Conservation (phyloP, 2,113 vertebrate species). For the Cyrtonyx montezumae region DNA sequence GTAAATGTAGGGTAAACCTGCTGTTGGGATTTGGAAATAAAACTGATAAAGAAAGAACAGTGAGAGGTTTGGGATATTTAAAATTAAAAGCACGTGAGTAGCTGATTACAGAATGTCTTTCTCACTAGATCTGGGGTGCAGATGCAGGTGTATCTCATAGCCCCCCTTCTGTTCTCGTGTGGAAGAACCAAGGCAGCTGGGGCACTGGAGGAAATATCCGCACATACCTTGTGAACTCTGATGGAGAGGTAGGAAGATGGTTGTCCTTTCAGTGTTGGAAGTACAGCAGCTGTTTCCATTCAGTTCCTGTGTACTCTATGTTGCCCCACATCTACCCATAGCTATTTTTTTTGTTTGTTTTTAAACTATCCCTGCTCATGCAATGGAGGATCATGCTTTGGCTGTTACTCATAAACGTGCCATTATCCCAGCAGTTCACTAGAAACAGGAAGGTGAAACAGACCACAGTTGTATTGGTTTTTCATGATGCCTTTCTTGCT, state of each 20-base stretch:
- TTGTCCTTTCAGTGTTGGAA: not conserved
- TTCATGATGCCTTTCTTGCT: not conserved
- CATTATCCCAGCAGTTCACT: not conserved
- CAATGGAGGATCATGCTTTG: not conserved
- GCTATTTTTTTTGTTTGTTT: not conserved
- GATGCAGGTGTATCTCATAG: slow-evolving; percentile 89
- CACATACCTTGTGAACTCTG: slow-evolving; percentile 83
- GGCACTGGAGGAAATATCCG: slow-evolving; percentile 84
- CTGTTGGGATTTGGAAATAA: not conserved
- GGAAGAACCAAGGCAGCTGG: slow-evolving; percentile 95
- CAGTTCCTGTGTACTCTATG: not conserved
- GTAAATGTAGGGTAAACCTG: not conserved
- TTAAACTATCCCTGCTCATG: not conserved
- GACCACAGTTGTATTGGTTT: not conserved
- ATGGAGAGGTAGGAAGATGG: slow-evolving; percentile 85
- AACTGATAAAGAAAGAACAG: not conserved
- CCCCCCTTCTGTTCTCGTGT: slow-evolving; percentile 91
- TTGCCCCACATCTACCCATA: not conserved
- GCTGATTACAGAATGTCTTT: not conserved
- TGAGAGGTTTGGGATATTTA: not conserved
- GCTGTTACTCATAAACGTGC: not conserved
- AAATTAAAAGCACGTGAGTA: not conserved
- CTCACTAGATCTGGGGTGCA: slow-evolving; percentile 89
- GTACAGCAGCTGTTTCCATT: not conserved
- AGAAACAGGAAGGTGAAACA: not conserved